These are phyloP conservation scores for Silurus lanzhouensis DNA, from an alignment of 2,797 vertebrate species.

Conservation along the genomic window DNA sequence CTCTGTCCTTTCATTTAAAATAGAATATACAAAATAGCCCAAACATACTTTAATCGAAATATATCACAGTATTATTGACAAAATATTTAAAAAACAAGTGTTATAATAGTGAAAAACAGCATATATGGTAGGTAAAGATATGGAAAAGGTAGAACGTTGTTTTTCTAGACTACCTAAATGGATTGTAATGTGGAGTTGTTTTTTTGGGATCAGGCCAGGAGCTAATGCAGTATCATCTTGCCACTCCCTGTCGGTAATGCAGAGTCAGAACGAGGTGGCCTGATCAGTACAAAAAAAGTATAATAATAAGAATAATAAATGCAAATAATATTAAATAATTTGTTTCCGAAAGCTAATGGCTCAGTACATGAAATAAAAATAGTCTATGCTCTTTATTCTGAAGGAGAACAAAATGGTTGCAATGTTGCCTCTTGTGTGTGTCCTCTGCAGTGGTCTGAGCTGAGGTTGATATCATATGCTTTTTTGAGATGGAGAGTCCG, in stretches of 20 bases:
- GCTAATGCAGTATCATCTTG: constrained; percentile 72
- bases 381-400: background rate
- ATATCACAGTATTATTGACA: too few species aligned
- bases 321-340: background rate
- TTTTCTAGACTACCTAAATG: constrained; percentile 52
- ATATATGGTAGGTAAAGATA: constrained; percentile 16
- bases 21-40: background rate
- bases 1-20: background rate
- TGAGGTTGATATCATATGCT: constrained; percentile 44
- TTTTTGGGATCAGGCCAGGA: constrained; percentile 67
- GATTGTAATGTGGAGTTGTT: constrained; percentile 59
- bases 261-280: constrained; percentile 45
- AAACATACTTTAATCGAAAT: background rate
- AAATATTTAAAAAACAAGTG: too few species aligned
- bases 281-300: constrained; percentile 39
- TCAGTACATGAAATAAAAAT: background rate
- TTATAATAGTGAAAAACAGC: background rate
- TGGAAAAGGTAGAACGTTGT: constrained; percentile 37
- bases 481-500: constrained; percentile 45
- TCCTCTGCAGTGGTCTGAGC: constrained; percentile 28
- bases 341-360: background rate
- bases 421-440: constrained; percentile 14
- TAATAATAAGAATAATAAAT: background rate
- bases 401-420: constrained; percentile 36
- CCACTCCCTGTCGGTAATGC: constrained; percentile 56